Evolutionary conservation across 2,113 vertebrate genomes (phyloP).

Genomic region (Raja brachyura): DNA sequence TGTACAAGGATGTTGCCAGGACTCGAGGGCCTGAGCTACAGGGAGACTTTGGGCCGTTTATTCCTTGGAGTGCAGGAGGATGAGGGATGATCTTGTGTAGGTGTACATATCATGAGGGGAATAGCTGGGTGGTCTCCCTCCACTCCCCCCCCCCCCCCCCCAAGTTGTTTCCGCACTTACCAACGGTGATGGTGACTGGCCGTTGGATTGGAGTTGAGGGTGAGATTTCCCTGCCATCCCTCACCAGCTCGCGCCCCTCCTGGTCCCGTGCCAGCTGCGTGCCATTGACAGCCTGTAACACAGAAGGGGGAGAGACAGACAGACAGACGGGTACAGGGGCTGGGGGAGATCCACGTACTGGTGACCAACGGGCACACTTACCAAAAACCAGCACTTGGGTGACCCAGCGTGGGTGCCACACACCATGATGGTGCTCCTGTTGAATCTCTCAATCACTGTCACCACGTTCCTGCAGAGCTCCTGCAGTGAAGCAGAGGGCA

Average conservation of each 20-base stretch:
- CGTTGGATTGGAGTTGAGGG: slow-evolving; percentile 58
- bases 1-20: no score
- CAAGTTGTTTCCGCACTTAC: slow-evolving; percentile 44
- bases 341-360: no score
- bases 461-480: slow-evolving; percentile 69
- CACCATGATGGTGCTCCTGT: slow-evolving; percentile 54
- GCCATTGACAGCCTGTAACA: no score
- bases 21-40: no score
- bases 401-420: slow-evolving; percentile 68
- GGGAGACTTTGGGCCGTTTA: no score
- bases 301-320: not conserved
- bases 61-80: no score
- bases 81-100: no score
- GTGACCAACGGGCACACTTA: slow-evolving; percentile 46
- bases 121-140: no score
- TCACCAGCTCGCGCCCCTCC: not conserved
- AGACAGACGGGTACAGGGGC: no score
- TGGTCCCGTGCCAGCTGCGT: not conserved
- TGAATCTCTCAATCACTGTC: slow-evolving; percentile 65
- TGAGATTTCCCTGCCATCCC: slow-evolving; percentile 50
- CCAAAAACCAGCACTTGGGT: slow-evolving; percentile 71
- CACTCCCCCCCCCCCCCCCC: no score
- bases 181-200: slow-evolving; percentile 57
- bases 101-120: no score
- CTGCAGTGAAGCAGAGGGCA: slow-evolving; percentile 41